Conservation (phyloP, 2,797 vertebrate species). For the Enteromius fasciolatus region DNA sequence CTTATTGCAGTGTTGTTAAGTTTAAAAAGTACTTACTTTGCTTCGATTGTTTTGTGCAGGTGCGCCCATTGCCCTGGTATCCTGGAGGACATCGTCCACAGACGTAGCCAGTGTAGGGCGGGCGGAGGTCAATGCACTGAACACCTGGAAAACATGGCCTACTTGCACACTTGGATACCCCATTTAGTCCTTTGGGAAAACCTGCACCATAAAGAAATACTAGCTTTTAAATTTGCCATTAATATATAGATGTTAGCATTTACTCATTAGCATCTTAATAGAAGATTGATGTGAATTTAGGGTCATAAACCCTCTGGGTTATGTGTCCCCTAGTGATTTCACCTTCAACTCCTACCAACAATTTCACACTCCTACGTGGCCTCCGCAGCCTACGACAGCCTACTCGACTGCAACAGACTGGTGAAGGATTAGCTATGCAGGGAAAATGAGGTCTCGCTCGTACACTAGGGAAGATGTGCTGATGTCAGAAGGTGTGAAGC, state of each 20-base stretch:
- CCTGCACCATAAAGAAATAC: constrained; percentile 45
- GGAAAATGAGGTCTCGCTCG: constrained; percentile 32
- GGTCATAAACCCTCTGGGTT: background rate
- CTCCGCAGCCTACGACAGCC: background rate
- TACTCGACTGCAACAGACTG: background rate
- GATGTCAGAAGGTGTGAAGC: constrained; percentile 34
- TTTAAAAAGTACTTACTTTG: constrained; percentile 60
- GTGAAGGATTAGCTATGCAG: constrained; percentile 46
- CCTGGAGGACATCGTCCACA: constrained; percentile 81
- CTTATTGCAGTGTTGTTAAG: background rate
- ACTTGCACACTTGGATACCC: constrained; percentile 70
- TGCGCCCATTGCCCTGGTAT: constrained; percentile 76
- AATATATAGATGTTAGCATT: background rate
- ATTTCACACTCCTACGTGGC: constrained; percentile 18
- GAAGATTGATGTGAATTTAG: constrained; percentile 8
- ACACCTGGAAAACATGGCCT: constrained; percentile 82
- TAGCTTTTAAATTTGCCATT: background rate
- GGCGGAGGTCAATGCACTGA: constrained; percentile 75
- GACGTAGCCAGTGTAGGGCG: constrained; percentile 76
- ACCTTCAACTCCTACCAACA: constrained; percentile 46
- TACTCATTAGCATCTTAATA: background rate
- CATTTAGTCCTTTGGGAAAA: constrained; percentile 17
- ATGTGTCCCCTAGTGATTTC: constrained; percentile 13
- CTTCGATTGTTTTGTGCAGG: constrained; percentile 69
- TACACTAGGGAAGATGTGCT: constrained; percentile 25